Evolutionary conservation across 2,797 vertebrate genomes (phyloP).

Genomic region (Brachyrhaphis roseni): DNA sequence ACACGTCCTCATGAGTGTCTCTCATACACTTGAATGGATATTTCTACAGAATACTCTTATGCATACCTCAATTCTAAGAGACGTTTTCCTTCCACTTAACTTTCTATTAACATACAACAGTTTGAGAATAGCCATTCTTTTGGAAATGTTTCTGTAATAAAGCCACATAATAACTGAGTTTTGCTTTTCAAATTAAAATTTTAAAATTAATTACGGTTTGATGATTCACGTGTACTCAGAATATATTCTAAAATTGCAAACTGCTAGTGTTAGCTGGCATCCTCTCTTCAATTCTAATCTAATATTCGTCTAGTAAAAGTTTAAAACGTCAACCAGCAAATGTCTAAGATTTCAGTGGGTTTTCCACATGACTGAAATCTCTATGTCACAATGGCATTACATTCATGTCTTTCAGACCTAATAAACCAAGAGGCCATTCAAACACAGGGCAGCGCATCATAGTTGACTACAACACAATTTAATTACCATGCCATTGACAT

Average conservation of each 20-base stretch:
- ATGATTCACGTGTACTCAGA: not conserved
- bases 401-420: conserved; percentile 18
- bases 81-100: not conserved
- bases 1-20: not conserved
- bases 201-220: not conserved
- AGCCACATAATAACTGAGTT: not conserved
- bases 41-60: not conserved
- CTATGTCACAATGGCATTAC: conserved; percentile 7
- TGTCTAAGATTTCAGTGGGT: conserved; percentile 15
- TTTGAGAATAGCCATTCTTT: not conserved
- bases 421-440: conserved; percentile 22
- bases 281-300: conserved; percentile 5
- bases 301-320: not conserved
- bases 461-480: conserved; percentile 34
- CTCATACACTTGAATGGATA: not conserved
- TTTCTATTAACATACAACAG: not conserved
- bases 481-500: conserved; percentile 61
- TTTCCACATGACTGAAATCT: conserved; percentile 29
- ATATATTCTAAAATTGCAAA: not conserved
- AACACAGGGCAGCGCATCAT: conserved; percentile 23
- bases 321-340: conserved; percentile 20
- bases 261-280: not conserved
- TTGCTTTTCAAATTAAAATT: not conserved
- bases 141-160: not conserved
- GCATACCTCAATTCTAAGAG: not conserved